Conservation (phyloP, 2,113 vertebrate genomes). For the Brachypodius melanocephalos region DNA sequence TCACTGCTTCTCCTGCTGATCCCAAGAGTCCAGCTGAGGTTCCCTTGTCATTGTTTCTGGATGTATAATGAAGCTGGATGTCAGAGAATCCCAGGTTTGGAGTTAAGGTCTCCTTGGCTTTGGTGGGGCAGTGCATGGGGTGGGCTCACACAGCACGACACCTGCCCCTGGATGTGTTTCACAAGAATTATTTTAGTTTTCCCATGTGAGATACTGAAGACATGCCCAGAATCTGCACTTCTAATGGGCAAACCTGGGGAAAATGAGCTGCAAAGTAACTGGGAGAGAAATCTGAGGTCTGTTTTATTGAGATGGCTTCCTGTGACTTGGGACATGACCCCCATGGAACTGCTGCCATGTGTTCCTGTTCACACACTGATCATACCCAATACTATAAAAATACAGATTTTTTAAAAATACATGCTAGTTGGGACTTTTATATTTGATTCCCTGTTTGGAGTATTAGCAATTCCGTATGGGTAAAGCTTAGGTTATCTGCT, state of each 20-base stretch:
- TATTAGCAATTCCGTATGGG: neutral
- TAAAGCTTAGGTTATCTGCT: neutral
- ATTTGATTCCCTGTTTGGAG: neutral
- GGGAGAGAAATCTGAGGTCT: neutral
- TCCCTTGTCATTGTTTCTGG: neutral
- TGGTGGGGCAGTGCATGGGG: neutral
- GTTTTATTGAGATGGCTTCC: neutral
- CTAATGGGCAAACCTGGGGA: neutral
- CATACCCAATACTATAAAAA: neutral
- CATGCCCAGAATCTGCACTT: neutral
- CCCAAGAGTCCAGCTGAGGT: neutral
- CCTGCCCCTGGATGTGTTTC: neutral
- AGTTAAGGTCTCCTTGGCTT: neutral
- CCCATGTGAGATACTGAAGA: neutral
- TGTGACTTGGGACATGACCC: neutral
- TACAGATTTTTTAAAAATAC: fast-evolving
- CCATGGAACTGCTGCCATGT: fast-evolving
- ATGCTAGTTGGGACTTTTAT: neutral
- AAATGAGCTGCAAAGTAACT: neutral
- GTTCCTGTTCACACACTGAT: neutral
- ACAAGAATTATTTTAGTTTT: neutral
- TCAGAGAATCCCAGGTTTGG: neutral
- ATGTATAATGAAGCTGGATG: neutral
- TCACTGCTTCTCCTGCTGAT: neutral
- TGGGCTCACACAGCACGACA: fast-evolving